Evolutionary conservation across 2,888 invertebrate species (phyloP).

Genomic region (Erebia epiphron): DNA sequence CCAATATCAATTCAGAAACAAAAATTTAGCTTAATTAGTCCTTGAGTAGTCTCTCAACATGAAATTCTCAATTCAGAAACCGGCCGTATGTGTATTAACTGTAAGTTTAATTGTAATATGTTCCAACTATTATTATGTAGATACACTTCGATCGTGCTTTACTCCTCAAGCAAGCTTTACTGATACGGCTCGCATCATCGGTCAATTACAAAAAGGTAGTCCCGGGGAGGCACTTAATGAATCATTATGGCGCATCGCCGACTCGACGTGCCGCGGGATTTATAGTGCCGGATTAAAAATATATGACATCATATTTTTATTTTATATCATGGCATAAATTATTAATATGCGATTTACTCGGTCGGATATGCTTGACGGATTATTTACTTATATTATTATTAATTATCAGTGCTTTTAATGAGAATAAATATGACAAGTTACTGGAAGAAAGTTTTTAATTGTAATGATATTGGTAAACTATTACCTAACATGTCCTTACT

Average conservation of each 20-base stretch:
- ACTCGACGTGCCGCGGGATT: conserved; percentile 64
- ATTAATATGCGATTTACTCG: conserved; percentile 11
- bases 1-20: too few relatives aligned
- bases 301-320: conserved; percentile 28
- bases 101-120: too few relatives aligned
- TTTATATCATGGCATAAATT: conserved; percentile 21
- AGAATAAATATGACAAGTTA: neutral
- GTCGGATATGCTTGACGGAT: neutral
- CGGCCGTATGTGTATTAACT: too few relatives aligned
- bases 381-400: neutral
- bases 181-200: conserved; percentile 79
- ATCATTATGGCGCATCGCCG: conserved; percentile 73
- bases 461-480: too few relatives aligned
- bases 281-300: conserved; percentile 56
- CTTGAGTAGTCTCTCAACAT: too few relatives aligned
- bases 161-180: conserved; percentile 64
- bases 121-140: neutral
- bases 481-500: too few relatives aligned
- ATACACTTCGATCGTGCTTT: conserved; percentile 44
- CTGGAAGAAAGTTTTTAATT: too few relatives aligned
- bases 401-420: neutral
- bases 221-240: conserved; percentile 81
- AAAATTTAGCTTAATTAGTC: too few relatives aligned
- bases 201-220: conserved; percentile 82
- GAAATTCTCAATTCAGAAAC: too few relatives aligned